Evolutionary conservation across 2,797 vertebrate genomes (phyloP).

Genomic region (Eupleurogrammus muticus): DNA sequence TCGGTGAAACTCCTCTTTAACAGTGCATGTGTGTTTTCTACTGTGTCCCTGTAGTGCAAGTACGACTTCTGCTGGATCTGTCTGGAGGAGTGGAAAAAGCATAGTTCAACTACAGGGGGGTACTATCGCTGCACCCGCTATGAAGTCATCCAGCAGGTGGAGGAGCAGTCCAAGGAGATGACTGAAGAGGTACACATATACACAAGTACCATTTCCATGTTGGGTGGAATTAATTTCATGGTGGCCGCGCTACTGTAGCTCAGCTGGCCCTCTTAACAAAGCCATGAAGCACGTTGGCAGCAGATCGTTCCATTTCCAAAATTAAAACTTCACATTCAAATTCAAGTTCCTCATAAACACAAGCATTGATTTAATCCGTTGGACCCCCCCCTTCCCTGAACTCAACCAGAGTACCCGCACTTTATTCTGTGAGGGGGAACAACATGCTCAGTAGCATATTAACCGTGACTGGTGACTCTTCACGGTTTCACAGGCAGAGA

Average conservation of each 20-base stretch:
- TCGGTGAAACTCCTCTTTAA: too few relatives aligned
- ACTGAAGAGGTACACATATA: conserved; percentile 71
- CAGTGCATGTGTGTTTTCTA: neutral
- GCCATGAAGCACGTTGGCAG: neutral
- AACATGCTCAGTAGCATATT: conserved; percentile 45
- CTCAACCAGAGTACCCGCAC: conserved; percentile 19
- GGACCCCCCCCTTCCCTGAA: conserved; percentile 26
- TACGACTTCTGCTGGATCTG: conserved; percentile 99
- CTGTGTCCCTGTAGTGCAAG: conserved; percentile 88
- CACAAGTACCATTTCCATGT: neutral
- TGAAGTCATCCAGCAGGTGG: conserved; percentile 97
- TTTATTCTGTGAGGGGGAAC: conserved; percentile 31
- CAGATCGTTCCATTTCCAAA: conserved; percentile 12
- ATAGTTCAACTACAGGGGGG: conserved; percentile 98
- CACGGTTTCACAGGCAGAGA: conserved; percentile 89
- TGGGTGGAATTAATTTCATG: neutral
- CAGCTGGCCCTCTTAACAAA: neutral
- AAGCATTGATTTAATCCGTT: conserved; percentile 32
- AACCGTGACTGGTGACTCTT: conserved; percentile 59
- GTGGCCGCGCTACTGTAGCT: neutral
- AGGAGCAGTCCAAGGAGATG: conserved; percentile 89
- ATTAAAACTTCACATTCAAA: conserved; percentile 6
- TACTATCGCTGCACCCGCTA: conserved; percentile 99
- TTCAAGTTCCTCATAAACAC: conserved; percentile 19
- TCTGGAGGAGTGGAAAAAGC: conserved; percentile 99